phyloP scores from a whole-genome alignment of 2,797 vertebrate species.

The Ibycter americanus region DNA sequence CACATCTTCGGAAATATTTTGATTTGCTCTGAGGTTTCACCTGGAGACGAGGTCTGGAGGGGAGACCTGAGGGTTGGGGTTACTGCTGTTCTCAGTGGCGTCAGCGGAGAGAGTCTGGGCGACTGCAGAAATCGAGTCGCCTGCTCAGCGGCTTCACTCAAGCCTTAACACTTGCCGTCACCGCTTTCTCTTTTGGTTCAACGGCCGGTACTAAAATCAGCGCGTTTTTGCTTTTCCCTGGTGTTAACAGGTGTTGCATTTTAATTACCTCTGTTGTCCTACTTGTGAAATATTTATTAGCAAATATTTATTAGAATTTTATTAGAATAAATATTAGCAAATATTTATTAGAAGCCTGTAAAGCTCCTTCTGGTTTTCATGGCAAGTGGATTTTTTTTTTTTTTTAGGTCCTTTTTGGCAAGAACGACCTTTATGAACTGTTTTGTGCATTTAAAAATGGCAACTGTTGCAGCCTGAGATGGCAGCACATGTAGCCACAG shows the following conservation, averaged over 20 bases:
- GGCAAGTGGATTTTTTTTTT: neutral
- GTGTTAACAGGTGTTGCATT: neutral
- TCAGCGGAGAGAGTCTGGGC: neutral
- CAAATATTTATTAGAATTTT: neutral
- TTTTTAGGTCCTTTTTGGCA: neutral
- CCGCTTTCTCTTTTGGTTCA: neutral
- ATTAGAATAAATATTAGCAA: no score
- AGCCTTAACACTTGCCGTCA: fast-evolving
- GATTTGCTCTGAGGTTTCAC: neutral
- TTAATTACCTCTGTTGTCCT: neutral
- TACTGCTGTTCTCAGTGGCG: neutral
- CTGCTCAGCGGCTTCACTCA: neutral
- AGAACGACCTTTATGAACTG: neutral
- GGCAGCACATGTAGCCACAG: neutral
- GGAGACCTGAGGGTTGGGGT: neutral
- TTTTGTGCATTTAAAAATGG: neutral
- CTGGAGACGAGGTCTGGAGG: neutral
- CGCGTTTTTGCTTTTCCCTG: neutral
- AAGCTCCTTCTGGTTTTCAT: neutral
- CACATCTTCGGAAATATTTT: neutral
- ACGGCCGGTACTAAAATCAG: neutral
- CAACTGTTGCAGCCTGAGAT: fast-evolving
- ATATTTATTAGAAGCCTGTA: neutral
- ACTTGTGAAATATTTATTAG: neutral
- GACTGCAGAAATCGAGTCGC: neutral